Conservation (phyloP, 2,113 vertebrate genomes). For the Lynx canadensis region DNA sequence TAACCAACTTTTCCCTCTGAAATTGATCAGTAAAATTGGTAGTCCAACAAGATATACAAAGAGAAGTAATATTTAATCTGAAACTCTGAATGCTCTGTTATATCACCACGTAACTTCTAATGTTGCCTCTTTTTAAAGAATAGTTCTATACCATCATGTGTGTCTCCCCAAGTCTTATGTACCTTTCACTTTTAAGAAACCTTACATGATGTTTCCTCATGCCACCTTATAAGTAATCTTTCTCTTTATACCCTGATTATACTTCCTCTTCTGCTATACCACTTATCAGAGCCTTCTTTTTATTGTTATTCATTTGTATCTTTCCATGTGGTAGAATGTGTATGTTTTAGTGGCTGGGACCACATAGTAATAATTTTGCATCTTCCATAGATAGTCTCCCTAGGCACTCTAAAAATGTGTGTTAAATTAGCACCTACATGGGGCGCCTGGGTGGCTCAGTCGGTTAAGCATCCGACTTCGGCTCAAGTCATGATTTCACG, state of each 20-base stretch:
- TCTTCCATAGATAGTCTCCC: background rate
- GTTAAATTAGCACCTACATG: background rate
- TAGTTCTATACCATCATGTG: background rate
- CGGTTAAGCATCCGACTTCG: background rate
- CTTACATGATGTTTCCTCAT: background rate
- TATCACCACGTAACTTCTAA: background rate
- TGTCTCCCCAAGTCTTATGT: background rate
- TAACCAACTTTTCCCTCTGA: slow-evolving; percentile 4
- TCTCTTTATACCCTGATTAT: background rate
- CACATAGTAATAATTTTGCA: slow-evolving; percentile 6
- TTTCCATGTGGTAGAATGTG: background rate
- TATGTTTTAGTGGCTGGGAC: slow-evolving; percentile 10
- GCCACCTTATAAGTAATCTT: slow-evolving; percentile 25
- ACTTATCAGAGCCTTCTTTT: background rate
- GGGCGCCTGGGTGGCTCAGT: background rate
- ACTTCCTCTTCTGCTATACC: background rate
- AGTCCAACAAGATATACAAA: background rate
- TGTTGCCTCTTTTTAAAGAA: slow-evolving; percentile 7
- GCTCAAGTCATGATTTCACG: background rate
- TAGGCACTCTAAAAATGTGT: background rate
- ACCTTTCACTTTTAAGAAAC: slow-evolving; percentile 26
- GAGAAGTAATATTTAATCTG: slow-evolving; percentile 34
- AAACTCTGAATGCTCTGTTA: background rate
- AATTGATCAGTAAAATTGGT: background rate
- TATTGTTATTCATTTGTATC: background rate